A percentile compares a stretch with the other conserved stretches of the same genome.
Evolutionary conservation across 2,888 invertebrate species (phyloP).

Genomic region (Dynastes hyllus): DNA sequence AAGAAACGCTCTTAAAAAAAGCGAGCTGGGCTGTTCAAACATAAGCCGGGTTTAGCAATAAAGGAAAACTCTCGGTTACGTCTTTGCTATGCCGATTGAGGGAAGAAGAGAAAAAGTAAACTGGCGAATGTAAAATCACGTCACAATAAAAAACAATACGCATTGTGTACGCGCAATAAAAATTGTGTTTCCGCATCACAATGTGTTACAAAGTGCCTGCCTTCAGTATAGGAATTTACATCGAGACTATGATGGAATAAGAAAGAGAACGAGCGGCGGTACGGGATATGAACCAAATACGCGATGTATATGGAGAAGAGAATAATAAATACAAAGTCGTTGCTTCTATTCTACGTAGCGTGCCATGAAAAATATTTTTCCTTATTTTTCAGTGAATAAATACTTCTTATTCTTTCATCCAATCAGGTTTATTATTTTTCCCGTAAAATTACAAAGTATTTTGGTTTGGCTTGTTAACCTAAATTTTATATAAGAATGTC

Average conservation of each 20-base stretch:
- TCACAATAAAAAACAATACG: constrained; percentile 47
- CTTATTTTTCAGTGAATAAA: constrained; percentile 9
- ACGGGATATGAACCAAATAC: constrained; percentile 28
- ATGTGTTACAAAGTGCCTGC: constrained; percentile 56
- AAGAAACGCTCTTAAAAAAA: constrained; percentile 37
- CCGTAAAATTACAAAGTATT: not conserved
- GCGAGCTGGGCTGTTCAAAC: not conserved
- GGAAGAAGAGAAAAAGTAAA: constrained; percentile 25
- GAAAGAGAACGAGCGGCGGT: constrained; percentile 17
- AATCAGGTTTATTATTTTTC: constrained; percentile 17
- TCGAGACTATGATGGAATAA: constrained; percentile 56
- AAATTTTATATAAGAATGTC: too few species aligned
- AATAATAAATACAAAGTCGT: constrained; percentile 30
- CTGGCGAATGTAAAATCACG: constrained; percentile 43
- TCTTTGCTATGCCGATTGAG: constrained; percentile 1
- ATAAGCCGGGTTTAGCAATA: constrained; percentile 20
- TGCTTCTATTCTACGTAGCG: constrained; percentile 28
- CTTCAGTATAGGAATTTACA: constrained; percentile 55
- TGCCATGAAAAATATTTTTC: not conserved
- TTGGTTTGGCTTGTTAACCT: too few species aligned
- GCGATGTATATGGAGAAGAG: constrained; percentile 19
- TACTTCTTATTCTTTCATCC: not conserved
- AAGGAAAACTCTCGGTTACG: not conserved
- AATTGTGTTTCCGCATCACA: constrained; percentile 55
- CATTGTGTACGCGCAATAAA: constrained; percentile 46